Evolutionary conservation across 2,113 vertebrate species (phyloP).

Genomic region (Astatoreochromis straeleni): DNA sequence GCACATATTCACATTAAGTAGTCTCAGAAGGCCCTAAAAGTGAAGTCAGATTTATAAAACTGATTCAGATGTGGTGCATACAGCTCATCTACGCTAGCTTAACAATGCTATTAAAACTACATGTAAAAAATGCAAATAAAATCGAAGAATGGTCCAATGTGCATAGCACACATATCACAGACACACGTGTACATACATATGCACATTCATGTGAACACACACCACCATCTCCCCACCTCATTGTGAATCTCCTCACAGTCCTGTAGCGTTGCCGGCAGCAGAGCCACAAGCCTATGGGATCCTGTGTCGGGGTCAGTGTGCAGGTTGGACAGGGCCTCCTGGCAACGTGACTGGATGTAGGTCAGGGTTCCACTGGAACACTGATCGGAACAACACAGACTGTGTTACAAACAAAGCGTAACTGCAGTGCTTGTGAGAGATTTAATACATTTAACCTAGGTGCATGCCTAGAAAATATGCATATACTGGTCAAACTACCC

Average conservation of each 20-base stretch:
- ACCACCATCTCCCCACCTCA: slow-evolving; percentile 76
- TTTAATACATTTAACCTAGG: neutral
- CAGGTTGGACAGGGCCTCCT: slow-evolving; percentile 83
- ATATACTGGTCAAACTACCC: neutral
- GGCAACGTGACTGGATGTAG: slow-evolving; percentile 83
- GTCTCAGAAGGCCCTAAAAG: neutral
- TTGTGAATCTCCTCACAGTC: slow-evolving; percentile 92
- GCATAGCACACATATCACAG: neutral
- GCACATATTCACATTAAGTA: neutral
- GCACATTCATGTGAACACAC: neutral
- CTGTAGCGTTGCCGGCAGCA: slow-evolving; percentile 76
- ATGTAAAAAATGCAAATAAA: neutral
- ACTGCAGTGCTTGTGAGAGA: neutral
- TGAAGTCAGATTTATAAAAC: neutral
- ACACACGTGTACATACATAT: neutral
- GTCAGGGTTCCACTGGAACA: slow-evolving; percentile 86
- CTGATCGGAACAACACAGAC: slow-evolving; percentile 54
- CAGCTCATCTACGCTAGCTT: neutral
- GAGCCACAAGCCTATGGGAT: slow-evolving; percentile 72
- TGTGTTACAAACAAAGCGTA: neutral
- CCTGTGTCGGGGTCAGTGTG: slow-evolving; percentile 61
- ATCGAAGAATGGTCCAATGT: neutral
- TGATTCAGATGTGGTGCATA: neutral
- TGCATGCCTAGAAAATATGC: neutral
- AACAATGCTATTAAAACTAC: neutral